Conservation (phyloP, 2,113 vertebrate species). For the Lepisosteus osseus region DNA sequence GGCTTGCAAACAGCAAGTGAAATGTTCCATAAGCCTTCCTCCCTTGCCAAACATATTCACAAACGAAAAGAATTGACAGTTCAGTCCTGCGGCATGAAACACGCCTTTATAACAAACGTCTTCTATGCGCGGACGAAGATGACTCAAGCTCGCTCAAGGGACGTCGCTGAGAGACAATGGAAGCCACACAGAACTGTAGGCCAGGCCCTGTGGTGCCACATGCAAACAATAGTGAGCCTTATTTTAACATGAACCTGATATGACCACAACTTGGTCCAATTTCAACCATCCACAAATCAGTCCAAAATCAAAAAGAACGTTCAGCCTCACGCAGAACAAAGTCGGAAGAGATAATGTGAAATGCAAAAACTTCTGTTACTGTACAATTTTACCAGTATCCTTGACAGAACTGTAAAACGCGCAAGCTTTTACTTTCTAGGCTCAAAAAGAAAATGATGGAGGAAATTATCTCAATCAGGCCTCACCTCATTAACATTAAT, state of each 20-base stretch:
- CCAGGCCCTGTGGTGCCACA: neutral
- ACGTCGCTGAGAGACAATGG: slow-evolving; percentile 12
- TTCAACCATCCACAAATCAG: neutral
- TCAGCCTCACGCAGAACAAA: too few relatives aligned
- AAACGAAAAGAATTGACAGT: neutral
- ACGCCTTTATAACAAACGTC: neutral
- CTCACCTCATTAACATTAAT: slow-evolving; percentile 83
- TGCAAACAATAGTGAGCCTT: slow-evolving; percentile 14
- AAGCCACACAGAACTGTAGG: neutral
- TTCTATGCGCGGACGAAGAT: slow-evolving; percentile 5
- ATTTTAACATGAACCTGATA: neutral
- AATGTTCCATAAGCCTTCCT: neutral
- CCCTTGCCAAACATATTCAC: neutral
- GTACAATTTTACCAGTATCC: too few relatives aligned
- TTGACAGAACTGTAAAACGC: too few relatives aligned
- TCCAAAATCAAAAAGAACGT: too few relatives aligned
- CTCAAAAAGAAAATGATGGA: too few relatives aligned
- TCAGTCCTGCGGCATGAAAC: neutral
- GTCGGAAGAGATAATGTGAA: too few relatives aligned
- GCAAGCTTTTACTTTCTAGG: too few relatives aligned
- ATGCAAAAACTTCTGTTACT: too few relatives aligned
- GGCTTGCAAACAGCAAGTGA: too few relatives aligned
- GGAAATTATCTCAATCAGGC: neutral
- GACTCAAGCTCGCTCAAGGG: neutral
- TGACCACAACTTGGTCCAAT: neutral